phyloP scores from a whole-genome alignment of 2,888 invertebrate genomes.

The Ophion slaviceki region DNA sequence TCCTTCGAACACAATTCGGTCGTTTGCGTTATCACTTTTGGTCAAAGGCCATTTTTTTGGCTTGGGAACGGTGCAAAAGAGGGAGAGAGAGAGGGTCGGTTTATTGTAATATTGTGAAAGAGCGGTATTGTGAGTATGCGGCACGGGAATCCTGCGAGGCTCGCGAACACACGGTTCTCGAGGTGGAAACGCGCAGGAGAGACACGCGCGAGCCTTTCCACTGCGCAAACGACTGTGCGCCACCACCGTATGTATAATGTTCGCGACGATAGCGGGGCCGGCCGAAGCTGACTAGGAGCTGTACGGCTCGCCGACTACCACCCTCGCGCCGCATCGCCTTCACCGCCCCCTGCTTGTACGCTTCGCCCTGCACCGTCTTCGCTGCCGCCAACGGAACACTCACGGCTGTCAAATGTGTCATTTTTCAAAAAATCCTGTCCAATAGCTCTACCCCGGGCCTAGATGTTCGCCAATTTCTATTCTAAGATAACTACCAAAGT shows the following conservation, averaged over 20 bases:
- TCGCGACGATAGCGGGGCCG: constrained; percentile 11
- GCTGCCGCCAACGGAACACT: not conserved
- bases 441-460: no score
- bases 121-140: constrained; percentile 50
- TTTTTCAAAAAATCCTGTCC: no score
- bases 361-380: constrained; percentile 1
- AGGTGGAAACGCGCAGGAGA: constrained; percentile 61
- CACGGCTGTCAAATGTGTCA: no score
- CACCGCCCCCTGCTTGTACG: constrained; percentile 11
- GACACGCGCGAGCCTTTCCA: constrained; percentile 67
- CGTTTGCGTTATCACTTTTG: no score
- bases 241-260: constrained; percentile 57
- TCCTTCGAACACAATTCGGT: no score
- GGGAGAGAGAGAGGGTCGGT: not conserved
- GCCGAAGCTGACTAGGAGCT: constrained; percentile 24
- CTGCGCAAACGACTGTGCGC: constrained; percentile 68
- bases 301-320: constrained; percentile 26
- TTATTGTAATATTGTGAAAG: constrained; percentile 33
- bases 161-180: constrained; percentile 49
- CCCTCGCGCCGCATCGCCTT: constrained; percentile 4
- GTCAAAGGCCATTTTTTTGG: no score
- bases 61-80: no score
- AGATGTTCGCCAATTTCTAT: no score
- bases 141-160: constrained; percentile 56
- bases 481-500: not conserved